A percentile compares a stretch with the other conserved stretches of the same genome.
These are phyloP conservation scores for Sebastes ruberrimus DNA, from an alignment of 2,797 vertebrate genomes.

Conservation along the genomic window DNA sequence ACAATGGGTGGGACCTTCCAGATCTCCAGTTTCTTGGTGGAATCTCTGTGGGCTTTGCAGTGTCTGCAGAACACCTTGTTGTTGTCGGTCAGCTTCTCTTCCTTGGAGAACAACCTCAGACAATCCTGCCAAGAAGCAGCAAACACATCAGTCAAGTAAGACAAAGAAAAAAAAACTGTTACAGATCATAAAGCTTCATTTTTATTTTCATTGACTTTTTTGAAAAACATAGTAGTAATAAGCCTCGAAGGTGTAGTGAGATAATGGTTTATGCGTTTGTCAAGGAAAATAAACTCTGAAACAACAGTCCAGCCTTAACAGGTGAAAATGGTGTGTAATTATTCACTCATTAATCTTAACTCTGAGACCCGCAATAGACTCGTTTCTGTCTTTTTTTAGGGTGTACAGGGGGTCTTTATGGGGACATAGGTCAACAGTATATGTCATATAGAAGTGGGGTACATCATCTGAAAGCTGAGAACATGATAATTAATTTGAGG, in stretches of 20 bases:
- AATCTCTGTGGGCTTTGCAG: slow-evolving; percentile 94
- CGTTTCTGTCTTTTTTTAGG: no score
- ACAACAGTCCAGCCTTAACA: not conserved
- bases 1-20: slow-evolving; percentile 98
- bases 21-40: slow-evolving; percentile 98
- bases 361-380: no score
- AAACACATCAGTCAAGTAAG: not conserved
- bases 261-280: not conserved
- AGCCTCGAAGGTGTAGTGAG: not conserved
- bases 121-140: slow-evolving; percentile 86
- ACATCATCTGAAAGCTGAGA: no score
- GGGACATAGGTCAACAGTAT: no score
- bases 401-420: accelerated
- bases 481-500: no score
- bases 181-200: not conserved
- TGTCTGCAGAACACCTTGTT: slow-evolving; percentile 97
- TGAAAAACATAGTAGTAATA: no score
- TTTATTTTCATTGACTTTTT: no score
- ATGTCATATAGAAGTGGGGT: no score
- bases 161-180: not conserved
- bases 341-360: not conserved
- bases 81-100: slow-evolving; percentile 95
- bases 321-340: not conserved
- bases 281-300: not conserved
- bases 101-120: slow-evolving; percentile 97